These are phyloP conservation scores for Brenthis ino DNA, from an alignment of 2,888 invertebrate genomes.

Conservation along the genomic window DNA sequence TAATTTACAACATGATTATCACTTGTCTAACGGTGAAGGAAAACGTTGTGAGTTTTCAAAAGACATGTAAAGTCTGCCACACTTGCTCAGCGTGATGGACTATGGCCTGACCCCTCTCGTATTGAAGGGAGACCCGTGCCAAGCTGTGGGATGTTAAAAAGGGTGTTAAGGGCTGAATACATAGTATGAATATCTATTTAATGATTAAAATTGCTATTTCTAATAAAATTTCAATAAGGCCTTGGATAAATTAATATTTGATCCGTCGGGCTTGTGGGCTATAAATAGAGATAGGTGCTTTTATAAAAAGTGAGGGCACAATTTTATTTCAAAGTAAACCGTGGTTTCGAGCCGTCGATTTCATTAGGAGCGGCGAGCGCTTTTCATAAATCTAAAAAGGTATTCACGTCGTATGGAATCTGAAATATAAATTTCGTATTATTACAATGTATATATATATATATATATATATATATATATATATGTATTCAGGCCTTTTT, in stretches of 20 bases:
- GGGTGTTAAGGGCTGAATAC: too few species aligned
- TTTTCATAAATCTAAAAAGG: neutral
- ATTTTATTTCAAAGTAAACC: slow-evolving; percentile 8
- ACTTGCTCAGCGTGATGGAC: too few species aligned
- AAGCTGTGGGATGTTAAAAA: too few species aligned
- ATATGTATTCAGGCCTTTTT: too few species aligned
- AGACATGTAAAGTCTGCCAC: too few species aligned
- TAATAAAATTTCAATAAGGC: neutral
- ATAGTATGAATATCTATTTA: neutral
- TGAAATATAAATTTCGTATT: neutral
- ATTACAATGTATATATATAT: too few species aligned
- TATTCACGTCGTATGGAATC: neutral
- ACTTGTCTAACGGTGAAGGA: too few species aligned
- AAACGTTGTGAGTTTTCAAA: too few species aligned
- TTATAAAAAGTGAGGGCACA: neutral
- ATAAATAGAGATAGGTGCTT: neutral
- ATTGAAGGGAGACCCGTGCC: too few species aligned
- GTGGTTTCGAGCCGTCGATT: neutral
- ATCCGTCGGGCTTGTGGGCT: neutral
- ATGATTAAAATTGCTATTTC: neutral
- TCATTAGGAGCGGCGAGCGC: slow-evolving; percentile 4
- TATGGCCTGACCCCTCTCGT: too few species aligned
- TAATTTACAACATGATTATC: too few species aligned
- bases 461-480: too few species aligned
- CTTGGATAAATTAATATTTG: neutral